These are phyloP conservation scores for Erpetoichthys calabaricus DNA, from an alignment of 2,797 vertebrate species.

Conservation along the genomic window DNA sequence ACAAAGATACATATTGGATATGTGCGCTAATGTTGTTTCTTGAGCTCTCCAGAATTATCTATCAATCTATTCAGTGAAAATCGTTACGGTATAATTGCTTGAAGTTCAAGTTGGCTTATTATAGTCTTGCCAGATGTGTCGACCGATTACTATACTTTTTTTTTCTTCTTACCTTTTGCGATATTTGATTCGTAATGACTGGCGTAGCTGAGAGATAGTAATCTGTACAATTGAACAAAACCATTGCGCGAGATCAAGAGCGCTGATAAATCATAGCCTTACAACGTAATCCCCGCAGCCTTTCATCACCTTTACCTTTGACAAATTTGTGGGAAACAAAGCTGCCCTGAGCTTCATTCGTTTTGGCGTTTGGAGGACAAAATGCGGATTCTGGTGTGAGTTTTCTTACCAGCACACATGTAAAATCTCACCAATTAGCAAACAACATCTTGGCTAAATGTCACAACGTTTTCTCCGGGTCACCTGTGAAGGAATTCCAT, in stretches of 20 bases:
- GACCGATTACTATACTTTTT: not conserved
- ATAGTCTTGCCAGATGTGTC: too few relatives aligned
- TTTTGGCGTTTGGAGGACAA: conserved; percentile 11
- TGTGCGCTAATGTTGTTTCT: too few relatives aligned
- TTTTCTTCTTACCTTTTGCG: not conserved
- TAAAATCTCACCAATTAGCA: conserved; percentile 32
- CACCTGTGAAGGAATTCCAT: conserved; percentile 31
- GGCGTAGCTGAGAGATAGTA: too few relatives aligned
- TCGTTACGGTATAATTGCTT: too few relatives aligned
- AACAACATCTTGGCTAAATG: conserved; percentile 25
- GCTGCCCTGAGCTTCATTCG: conserved; percentile 16
- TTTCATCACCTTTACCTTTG: conserved; percentile 26
- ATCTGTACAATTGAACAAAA: too few relatives aligned
- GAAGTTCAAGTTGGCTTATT: too few relatives aligned
- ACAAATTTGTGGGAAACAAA: conserved; percentile 16
- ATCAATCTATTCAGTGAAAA: too few relatives aligned
- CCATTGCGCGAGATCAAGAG: too few relatives aligned
- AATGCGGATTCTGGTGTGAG: conserved; percentile 9
- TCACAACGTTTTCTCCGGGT: conserved; percentile 31
- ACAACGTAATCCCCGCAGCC: conserved; percentile 13
- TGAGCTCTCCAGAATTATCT: too few relatives aligned
- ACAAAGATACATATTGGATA: too few relatives aligned
- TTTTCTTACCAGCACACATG: conserved; percentile 19
- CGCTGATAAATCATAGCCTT: not conserved
- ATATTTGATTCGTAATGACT: too few relatives aligned